These are phyloP conservation scores for Aethina tumida DNA, from an alignment of 1,140 invertebrate species.

Conservation along the genomic window DNA sequence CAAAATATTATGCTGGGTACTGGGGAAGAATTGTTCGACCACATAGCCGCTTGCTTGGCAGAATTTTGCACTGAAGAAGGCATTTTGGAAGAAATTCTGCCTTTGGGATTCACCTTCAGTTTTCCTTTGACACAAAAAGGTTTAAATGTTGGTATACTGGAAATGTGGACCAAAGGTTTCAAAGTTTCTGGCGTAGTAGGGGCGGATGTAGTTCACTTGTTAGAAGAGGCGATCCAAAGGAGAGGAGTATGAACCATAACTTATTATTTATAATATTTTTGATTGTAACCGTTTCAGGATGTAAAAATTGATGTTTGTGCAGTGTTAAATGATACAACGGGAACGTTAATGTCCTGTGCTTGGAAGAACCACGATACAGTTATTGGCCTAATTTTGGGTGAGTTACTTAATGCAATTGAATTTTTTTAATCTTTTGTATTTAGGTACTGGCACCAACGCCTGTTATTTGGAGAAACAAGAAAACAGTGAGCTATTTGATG, in stretches of 20 bases:
- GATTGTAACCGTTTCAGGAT: constrained; percentile 20
- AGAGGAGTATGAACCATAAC: constrained; percentile 48
- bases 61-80: constrained; percentile 74
- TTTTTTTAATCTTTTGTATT: not conserved
- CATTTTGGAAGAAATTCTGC: constrained; percentile 62
- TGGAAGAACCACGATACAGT: constrained; percentile 72
- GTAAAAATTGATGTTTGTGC: constrained; percentile 75
- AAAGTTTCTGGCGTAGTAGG: constrained; percentile 77
- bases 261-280: constrained; percentile 9
- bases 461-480: constrained; percentile 51
- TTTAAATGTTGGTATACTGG: constrained; percentile 79
- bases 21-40: constrained; percentile 85
- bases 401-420: constrained; percentile 7
- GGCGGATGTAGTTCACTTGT: constrained; percentile 72
- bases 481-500: constrained; percentile 43
- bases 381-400: constrained; percentile 29
- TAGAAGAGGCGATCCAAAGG: constrained; percentile 68
- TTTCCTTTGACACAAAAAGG: constrained; percentile 89
- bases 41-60: constrained; percentile 91
- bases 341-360: constrained; percentile 97
- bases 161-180: constrained; percentile 95
- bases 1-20: constrained; percentile 86
- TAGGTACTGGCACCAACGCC: constrained; percentile 35
- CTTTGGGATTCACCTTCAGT: constrained; percentile 96
- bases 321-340: constrained; percentile 96